phyloP scores from a whole-genome alignment of 2,888 invertebrate genomes.

The Podabrus alpinus region DNA sequence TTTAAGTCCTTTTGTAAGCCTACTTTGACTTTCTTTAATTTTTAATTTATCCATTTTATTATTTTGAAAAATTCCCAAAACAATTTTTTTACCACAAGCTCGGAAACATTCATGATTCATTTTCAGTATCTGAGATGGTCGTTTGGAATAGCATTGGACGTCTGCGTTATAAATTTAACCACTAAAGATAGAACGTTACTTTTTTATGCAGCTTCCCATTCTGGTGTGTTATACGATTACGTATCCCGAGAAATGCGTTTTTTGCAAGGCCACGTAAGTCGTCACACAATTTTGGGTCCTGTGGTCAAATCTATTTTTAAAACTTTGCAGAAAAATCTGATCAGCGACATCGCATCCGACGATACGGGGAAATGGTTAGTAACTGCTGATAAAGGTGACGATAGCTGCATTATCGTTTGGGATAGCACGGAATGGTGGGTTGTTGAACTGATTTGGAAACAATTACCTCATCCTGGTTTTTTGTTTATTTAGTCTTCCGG shows the following conservation, averaged over 20 bases:
- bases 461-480: neutral
- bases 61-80: too few relatives aligned
- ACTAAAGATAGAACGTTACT: constrained; percentile 57
- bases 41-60: too few relatives aligned
- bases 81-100: neutral
- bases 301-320: neutral
- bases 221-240: constrained; percentile 68
- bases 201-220: constrained; percentile 68
- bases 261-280: constrained; percentile 71
- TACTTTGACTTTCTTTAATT: neutral
- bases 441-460: neutral
- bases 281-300: neutral
- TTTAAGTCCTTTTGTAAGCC: constrained; percentile 11
- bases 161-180: constrained; percentile 65
- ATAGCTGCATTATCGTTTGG: constrained; percentile 65
- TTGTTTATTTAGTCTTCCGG: constrained; percentile 52
- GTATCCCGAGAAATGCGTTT: constrained; percentile 62
- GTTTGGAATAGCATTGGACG: constrained; percentile 65
- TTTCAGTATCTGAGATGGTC: constrained; percentile 65
- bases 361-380: constrained; percentile 61
- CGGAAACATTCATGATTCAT: neutral
- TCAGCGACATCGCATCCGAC: constrained; percentile 60
- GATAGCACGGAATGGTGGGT: constrained; percentile 53
- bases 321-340: constrained; percentile 50
- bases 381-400: constrained; percentile 63